Conservation (phyloP, 2,113 vertebrate genomes). For the Caretta caretta region DNA sequence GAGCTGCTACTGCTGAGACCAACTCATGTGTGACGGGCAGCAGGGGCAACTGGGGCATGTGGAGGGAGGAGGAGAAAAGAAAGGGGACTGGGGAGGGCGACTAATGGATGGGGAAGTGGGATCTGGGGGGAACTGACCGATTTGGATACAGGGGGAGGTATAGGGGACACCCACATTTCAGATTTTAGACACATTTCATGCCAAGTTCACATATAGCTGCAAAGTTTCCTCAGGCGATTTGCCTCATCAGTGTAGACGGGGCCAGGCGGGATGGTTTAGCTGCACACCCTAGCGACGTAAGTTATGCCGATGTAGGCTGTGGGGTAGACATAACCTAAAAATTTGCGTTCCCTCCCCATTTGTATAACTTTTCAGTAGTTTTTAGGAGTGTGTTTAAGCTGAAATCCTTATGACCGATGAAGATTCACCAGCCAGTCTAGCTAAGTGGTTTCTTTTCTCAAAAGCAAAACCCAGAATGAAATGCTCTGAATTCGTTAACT, state of each 20-base stretch:
- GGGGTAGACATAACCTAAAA: neutral
- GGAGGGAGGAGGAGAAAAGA: neutral
- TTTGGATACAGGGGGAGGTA: neutral
- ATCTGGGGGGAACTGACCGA: neutral
- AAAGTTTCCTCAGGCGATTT: no score
- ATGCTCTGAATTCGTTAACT: fast-evolving
- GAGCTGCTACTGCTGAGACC: neutral
- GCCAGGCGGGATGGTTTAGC: neutral
- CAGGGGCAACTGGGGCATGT: neutral
- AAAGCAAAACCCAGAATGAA: neutral
- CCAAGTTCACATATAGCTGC: no score
- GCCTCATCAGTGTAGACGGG: neutral
- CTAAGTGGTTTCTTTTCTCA: neutral
- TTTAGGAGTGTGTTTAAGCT: neutral
- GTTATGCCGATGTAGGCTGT: no score
- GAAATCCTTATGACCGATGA: neutral
- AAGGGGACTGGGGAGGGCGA: neutral
- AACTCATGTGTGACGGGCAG: neutral
- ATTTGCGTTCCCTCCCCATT: fast-evolving
- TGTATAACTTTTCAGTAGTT: neutral
- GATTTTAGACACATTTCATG: neutral
- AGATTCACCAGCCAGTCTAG: no score
- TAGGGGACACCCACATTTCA: neutral
- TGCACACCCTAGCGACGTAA: no score
- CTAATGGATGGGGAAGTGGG: neutral